Conservation (phyloP, 2,113 vertebrate species). For the Lepisosteus osseus region DNA sequence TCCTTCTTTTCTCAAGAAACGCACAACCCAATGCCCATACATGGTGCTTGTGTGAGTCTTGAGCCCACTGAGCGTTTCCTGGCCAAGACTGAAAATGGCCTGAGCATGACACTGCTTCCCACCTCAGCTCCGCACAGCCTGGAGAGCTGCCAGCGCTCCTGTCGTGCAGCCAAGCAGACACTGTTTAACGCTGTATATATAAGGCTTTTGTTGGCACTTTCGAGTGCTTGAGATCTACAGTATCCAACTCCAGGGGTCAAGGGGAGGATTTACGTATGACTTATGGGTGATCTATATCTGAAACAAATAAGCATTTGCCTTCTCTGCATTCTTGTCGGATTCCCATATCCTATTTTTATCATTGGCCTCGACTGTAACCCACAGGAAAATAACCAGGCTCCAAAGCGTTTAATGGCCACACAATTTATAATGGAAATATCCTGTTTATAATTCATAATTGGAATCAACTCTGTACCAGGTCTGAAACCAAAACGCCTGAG, state of each 20-base stretch:
- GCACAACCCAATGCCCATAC: not conserved
- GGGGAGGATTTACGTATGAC: not conserved
- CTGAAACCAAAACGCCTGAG: no score
- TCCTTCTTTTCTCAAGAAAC: no score
- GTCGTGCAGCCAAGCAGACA: no score
- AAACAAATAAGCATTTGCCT: not conserved
- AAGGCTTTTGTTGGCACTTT: no score
- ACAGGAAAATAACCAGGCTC: not conserved
- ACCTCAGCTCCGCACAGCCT: no score
- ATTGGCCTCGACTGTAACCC: not conserved
- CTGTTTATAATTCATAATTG: no score
- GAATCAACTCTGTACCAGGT: no score
- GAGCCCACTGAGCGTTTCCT: no score
- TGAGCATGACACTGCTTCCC: no score
- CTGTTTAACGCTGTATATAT: no score
- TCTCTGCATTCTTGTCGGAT: not conserved
- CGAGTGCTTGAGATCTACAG: not conserved
- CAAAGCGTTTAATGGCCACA: not conserved
- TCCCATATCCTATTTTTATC: conserved; percentile 2
- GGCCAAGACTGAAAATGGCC: no score
- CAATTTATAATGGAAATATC: not conserved
- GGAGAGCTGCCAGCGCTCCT: no score
- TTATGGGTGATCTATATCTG: not conserved
- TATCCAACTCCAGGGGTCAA: not conserved
- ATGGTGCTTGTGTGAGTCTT: not conserved